phyloP scores from a whole-genome alignment of 2,888 invertebrate species.

The Cartodere bifasciata region DNA sequence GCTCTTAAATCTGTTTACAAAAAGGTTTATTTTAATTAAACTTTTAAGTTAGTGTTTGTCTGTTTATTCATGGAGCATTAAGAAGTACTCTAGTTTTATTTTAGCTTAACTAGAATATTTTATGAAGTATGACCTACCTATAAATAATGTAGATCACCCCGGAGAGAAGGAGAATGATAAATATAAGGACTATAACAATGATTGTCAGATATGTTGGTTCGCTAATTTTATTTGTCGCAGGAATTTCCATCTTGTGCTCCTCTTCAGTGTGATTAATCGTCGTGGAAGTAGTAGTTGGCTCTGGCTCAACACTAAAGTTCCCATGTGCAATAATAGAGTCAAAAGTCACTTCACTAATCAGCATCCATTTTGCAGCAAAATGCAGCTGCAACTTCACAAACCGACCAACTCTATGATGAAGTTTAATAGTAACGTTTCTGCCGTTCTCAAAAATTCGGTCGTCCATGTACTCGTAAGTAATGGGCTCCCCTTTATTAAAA shows the following conservation, averaged over 20 bases:
- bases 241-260: constrained; percentile 41
- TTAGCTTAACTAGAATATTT: too few species aligned
- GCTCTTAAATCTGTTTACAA: constrained; percentile 57
- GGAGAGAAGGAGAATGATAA: constrained; percentile 46
- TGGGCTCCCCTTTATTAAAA: constrained; percentile 63
- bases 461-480: constrained; percentile 56
- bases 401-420: constrained; percentile 69
- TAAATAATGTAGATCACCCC: constrained; percentile 3
- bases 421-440: constrained; percentile 67
- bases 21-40: too few species aligned
- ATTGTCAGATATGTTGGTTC: constrained; percentile 65
- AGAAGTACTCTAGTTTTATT: too few species aligned
- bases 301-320: constrained; percentile 58
- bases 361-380: constrained; percentile 77
- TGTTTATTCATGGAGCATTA: too few species aligned
- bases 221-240: constrained; percentile 55
- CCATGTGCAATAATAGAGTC: constrained; percentile 65
- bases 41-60: too few species aligned
- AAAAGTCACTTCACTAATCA: constrained; percentile 82
- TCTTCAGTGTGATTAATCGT: constrained; percentile 38
- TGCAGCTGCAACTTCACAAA: constrained; percentile 66
- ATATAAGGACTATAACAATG: constrained; percentile 62
- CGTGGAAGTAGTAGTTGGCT: constrained; percentile 40
- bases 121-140: too few species aligned
- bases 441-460: constrained; percentile 72